Evolutionary conservation across 2,888 invertebrate genomes (phyloP).

Genomic region (Thymelicus lineola): DNA sequence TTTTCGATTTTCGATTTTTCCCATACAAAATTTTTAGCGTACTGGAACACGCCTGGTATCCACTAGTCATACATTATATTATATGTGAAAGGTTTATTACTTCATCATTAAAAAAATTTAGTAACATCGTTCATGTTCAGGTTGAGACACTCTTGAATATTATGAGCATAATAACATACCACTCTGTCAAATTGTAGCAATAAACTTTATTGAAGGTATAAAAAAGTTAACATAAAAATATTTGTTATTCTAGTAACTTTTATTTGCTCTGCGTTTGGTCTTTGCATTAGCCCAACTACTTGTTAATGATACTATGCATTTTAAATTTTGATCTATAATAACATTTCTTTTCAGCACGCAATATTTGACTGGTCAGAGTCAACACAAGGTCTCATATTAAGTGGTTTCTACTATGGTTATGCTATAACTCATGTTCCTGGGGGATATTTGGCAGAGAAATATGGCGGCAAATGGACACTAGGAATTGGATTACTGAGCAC

Average conservation of each 20-base stretch:
- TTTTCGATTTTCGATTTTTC: too few species aligned
- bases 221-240: background rate
- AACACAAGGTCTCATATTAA: conserved; percentile 91
- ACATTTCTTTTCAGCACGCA: conserved; percentile 64
- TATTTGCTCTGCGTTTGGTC: too few species aligned
- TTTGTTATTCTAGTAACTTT: background rate
- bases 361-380: conserved; percentile 89
- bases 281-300: too few species aligned
- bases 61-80: too few species aligned
- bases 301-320: too few species aligned
- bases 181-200: background rate
- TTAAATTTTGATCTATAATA: background rate
- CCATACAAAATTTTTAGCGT: too few species aligned
- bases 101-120: too few species aligned
- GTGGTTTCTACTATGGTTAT: conserved; percentile 94
- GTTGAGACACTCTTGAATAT: too few species aligned
- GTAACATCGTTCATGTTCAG: too few species aligned
- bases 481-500: conserved; percentile 93
- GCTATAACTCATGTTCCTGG: conserved; percentile 94
- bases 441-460: conserved; percentile 91
- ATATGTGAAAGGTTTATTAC: too few species aligned
- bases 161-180: too few species aligned
- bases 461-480: conserved; percentile 94
- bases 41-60: too few species aligned
- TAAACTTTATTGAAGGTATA: background rate